Base-by-base conservation (phyloP, 2,113 vertebrate genomes). In the Misgurnus mizolepis region DNA sequence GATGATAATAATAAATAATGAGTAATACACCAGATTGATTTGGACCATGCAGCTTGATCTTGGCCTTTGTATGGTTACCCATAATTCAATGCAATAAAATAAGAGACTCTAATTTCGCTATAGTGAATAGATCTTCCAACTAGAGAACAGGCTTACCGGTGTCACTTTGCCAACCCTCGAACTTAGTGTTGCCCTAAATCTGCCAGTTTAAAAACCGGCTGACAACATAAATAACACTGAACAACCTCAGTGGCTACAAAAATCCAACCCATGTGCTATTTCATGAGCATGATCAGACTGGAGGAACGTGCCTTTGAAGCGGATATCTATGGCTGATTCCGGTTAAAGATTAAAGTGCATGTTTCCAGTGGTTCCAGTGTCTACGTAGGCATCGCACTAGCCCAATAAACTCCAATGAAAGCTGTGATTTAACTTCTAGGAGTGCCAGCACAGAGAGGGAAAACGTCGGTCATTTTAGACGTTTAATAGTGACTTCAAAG, bases 291-390 rank as follows among this genome's bases (percentile, higher is more conserved):
- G 3, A 43, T 66, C 12, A 66, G 49, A 80, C 17, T 14, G 12
- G 11, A 41, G 39, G 47, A 67, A 61, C 40, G 49, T 15, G 50
- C 67, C 67, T 81, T 81, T 84, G 69, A 84, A 81, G 78, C 22
- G 27, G 53, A 81, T 58, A 58, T 74, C 67, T 53, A 14, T 14
- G 58, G 17, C 45, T 39, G 39, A 68, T 4, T 40, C 47, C 74
- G 58, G 78, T 80, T 83, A 80, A 80, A 83, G 40, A 76, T 65
- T 80, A 69, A 22, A 39, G 12, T 2, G n/a, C 9, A 43, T 65
- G 15, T 77, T 81, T 72, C 56, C 69, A 50, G 47, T 9, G 8
- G 62, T 67, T 74, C 61, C 76, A 76, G 43, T 69, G 82, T 76
- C 56, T 47, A 53, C 22, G 47, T 18, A 45, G 53, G 41, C 15